phyloP scores from a whole-genome alignment of 2,888 invertebrate genomes.

The Eupithecia inturbata region DNA sequence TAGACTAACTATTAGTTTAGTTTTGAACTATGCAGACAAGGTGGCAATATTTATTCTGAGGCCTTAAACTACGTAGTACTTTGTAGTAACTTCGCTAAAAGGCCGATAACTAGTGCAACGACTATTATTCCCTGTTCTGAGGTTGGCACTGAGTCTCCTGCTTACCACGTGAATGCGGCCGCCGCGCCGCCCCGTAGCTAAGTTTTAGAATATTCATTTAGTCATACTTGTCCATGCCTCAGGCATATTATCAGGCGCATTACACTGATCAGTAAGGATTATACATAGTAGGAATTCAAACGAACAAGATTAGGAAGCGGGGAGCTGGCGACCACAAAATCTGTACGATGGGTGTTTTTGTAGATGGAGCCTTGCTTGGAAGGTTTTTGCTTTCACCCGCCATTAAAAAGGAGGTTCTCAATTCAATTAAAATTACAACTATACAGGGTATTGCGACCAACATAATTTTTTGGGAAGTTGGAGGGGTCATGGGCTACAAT shows the following conservation, averaged over 20 bases:
- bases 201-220: conserved; percentile 64
- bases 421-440: background rate
- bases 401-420: background rate
- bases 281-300: conserved; percentile 47
- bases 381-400: background rate
- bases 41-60: no score
- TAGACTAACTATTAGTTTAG: no score
- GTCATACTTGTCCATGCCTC: conserved; percentile 66
- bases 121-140: background rate
- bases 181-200: background rate
- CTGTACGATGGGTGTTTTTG: background rate
- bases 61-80: no score
- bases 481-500: no score
- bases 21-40: no score
- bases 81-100: background rate
- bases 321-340: background rate
- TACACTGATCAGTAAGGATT: conserved; percentile 70
- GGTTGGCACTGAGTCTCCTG: background rate
- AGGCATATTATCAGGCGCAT: conserved; percentile 47
- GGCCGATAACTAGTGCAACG: background rate
- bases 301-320: conserved; percentile 27
- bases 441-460: no score
- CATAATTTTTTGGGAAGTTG: no score
- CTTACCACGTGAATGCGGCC: background rate
- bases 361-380: background rate